These are phyloP conservation scores for Kryptopterus vitreolus DNA, from an alignment of 2,797 vertebrate genomes.

Conservation along the genomic window DNA sequence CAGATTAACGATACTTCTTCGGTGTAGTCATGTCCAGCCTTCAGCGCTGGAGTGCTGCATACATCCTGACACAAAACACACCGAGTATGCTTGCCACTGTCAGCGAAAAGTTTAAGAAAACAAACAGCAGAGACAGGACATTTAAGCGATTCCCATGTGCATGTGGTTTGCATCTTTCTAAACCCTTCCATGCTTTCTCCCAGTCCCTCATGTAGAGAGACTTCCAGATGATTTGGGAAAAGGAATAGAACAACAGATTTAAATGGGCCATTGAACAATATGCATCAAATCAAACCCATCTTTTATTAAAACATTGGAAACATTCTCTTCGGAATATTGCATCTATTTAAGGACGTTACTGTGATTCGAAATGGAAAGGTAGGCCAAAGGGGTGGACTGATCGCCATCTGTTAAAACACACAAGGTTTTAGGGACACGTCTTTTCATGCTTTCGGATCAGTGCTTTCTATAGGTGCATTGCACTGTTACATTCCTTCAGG, in stretches of 20 bases:
- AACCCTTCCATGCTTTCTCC: constrained; percentile 64
- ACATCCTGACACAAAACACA: constrained; percentile 25
- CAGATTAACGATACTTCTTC: background rate
- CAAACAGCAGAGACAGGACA: constrained; percentile 70
- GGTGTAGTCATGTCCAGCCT: background rate
- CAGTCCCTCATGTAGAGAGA: constrained; percentile 53
- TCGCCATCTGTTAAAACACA: constrained; percentile 73
- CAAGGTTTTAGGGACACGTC: constrained; percentile 39
- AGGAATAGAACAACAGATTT: constrained; percentile 72
- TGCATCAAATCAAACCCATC: constrained; percentile 69
- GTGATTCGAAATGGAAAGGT: constrained; percentile 70
- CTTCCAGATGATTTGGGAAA: constrained; percentile 65
- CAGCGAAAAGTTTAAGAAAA: constrained; percentile 65
- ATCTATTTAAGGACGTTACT: constrained; percentile 70
- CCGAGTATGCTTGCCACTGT: constrained; percentile 32
- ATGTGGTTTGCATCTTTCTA: constrained; percentile 74
- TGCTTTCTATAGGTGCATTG: constrained; percentile 24
- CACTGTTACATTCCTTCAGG: background rate
- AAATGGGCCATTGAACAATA: constrained; percentile 68
- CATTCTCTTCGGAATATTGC: constrained; percentile 74
- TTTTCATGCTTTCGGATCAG: background rate
- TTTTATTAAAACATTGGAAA: constrained; percentile 75
- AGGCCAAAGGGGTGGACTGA: constrained; percentile 59
- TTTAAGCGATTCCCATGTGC: constrained; percentile 65
- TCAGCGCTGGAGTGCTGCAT: background rate